These are phyloP conservation scores for Platorchestia sp. DNA, from an alignment of 1,140 invertebrate genomes.

Conservation along the genomic window DNA sequence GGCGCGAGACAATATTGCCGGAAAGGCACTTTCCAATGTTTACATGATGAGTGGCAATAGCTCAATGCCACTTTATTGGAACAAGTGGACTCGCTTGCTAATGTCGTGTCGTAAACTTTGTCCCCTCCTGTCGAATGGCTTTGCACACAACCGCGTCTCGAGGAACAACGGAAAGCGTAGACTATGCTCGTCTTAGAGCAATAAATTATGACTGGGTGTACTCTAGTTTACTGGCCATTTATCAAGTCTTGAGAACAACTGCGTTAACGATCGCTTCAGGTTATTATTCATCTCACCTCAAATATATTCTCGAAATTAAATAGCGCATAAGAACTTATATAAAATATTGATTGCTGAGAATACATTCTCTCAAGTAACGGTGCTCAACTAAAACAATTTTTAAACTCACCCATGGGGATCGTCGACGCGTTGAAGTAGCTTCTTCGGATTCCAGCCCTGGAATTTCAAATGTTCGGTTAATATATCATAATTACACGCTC, in stretches of 20 bases:
- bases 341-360: not conserved
- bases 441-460: not conserved
- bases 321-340: not conserved
- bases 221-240: not conserved
- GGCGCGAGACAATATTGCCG: conserved; percentile 42
- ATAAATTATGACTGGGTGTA: not conserved
- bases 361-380: not conserved
- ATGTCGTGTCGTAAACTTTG: conserved; percentile 39
- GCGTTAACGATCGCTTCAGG: conserved; percentile 5
- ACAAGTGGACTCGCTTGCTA: conserved; percentile 32
- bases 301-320: not conserved
- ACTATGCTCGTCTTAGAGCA: not conserved
- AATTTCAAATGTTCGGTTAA: not conserved
- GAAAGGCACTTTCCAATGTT: conserved; percentile 55
- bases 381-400: not conserved
- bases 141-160: not conserved
- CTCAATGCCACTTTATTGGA: conserved; percentile 43
- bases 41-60: conserved; percentile 51
- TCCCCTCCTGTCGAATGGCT: conserved; percentile 15
- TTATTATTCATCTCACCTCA: not conserved
- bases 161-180: not conserved
- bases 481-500: not conserved
- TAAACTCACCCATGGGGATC: not conserved
- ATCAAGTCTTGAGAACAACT: not conserved
- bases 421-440: not conserved